phyloP scores from a whole-genome alignment of 1,140 invertebrate species.

The Tetragnatha versicolor region DNA sequence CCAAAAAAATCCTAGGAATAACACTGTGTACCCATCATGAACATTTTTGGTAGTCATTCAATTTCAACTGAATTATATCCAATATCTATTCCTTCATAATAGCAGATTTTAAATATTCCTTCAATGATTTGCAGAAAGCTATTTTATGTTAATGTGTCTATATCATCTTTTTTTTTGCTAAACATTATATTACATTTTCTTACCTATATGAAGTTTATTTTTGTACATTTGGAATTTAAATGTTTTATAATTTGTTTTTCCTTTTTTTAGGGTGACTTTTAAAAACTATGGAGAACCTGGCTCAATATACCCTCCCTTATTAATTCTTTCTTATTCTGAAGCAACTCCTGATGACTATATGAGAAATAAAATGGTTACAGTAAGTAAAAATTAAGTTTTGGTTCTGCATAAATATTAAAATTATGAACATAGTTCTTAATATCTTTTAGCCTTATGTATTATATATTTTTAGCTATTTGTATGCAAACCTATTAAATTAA shows the following conservation, averaged over 20 bases:
- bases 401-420: background rate
- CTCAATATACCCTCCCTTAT: constrained; percentile 70
- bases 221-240: background rate
- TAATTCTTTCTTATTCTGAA: constrained; percentile 69
- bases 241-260: constrained; percentile 12
- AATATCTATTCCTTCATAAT: no score
- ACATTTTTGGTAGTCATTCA: no score
- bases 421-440: background rate
- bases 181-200: no score
- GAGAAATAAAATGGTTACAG: constrained; percentile 63
- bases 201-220: no score
- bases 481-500: background rate
- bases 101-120: no score
- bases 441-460: background rate
- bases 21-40: no score
- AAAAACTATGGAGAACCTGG: constrained; percentile 66
- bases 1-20: no score
- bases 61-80: no score
- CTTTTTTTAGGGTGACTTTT: constrained; percentile 65
- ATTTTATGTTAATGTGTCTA: no score
- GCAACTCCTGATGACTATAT: constrained; percentile 65
- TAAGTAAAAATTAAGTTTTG: constrained; percentile 8
- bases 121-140: no score
- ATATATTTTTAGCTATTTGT: background rate
- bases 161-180: no score